phyloP scores from a whole-genome alignment of 1,140 invertebrate genomes.

The Glossosoma conforme region DNA sequence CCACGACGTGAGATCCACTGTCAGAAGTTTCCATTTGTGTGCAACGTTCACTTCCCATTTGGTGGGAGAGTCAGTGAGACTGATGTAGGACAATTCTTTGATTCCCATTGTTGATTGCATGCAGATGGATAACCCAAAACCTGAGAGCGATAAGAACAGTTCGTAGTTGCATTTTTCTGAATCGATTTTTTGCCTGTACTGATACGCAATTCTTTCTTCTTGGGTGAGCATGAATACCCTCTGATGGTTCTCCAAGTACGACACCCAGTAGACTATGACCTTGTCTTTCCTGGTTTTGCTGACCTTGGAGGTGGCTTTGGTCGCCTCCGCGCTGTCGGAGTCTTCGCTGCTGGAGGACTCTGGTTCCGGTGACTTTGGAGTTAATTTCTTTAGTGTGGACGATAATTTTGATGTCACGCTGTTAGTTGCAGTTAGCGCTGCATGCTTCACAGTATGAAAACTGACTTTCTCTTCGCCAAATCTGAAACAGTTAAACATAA shows the following conservation, averaged over 20 bases:
- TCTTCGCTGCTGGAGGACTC: slow-evolving; percentile 51
- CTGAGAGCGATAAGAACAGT: slow-evolving; percentile 64
- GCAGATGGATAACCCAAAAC: slow-evolving; percentile 64
- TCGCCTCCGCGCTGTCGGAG: slow-evolving; percentile 41
- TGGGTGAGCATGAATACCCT: slow-evolving; percentile 76
- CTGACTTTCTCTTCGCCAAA: slow-evolving; percentile 65
- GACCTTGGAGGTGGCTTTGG: slow-evolving; percentile 41
- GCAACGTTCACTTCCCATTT: slow-evolving; percentile 79
- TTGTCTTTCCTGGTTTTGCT: slow-evolving; percentile 53
- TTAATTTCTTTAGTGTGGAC: slow-evolving; percentile 45
- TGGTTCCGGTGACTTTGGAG: slow-evolving; percentile 43
- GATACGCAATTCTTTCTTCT: slow-evolving; percentile 67
- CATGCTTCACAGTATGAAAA: slow-evolving; percentile 58
- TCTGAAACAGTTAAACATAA: too few relatives aligned
- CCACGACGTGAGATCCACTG: slow-evolving; percentile 72
- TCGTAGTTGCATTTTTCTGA: slow-evolving; percentile 66
- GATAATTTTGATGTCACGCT: slow-evolving; percentile 48
- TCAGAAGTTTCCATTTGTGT: slow-evolving; percentile 71
- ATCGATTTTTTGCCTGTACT: slow-evolving; percentile 63
- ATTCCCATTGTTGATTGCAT: slow-evolving; percentile 41
- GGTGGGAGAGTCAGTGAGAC: slow-evolving; percentile 62
- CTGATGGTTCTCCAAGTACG: slow-evolving; percentile 70
- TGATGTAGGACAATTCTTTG: slow-evolving; percentile 62
- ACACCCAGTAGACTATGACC: slow-evolving; percentile 77
- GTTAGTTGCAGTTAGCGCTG: slow-evolving; percentile 41